Evolutionary conservation across 2,888 invertebrate species (phyloP).

Genomic region (Gortyna flavago): DNA sequence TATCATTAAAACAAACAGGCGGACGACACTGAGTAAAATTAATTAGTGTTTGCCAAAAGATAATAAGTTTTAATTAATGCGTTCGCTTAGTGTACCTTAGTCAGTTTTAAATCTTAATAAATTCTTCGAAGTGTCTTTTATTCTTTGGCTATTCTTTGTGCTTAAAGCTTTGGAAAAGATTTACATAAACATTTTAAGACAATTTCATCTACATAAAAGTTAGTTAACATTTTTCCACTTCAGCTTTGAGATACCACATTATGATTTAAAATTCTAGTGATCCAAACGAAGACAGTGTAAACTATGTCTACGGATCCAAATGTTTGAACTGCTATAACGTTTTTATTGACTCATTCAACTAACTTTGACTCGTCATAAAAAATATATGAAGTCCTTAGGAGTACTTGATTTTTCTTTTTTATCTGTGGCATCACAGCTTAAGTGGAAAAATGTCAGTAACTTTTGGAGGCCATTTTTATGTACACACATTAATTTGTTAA

Average conservation of each 20-base stretch:
- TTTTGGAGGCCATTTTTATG: too few species aligned
- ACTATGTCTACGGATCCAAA: too few species aligned
- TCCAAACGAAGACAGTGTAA: too few species aligned
- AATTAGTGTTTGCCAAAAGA: slow-evolving; percentile 71
- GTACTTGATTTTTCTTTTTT: not conserved
- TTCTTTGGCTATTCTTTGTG: slow-evolving; percentile 5
- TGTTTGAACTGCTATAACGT: not conserved
- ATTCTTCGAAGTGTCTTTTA: slow-evolving; percentile 24
- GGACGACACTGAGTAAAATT: slow-evolving; percentile 73
- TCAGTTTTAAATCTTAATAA: slow-evolving; percentile 54
- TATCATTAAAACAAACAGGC: slow-evolving; percentile 75
- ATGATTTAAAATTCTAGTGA: not conserved
- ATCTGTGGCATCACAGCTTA: too few species aligned
- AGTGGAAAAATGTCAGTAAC: too few species aligned
- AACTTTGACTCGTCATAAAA: too few species aligned
- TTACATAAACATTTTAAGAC: not conserved
- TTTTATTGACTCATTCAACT: too few species aligned
- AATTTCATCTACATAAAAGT: not conserved
- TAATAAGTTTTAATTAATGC: slow-evolving; percentile 66
- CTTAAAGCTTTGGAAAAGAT: not conserved
- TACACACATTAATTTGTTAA: not conserved
- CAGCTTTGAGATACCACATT: not conserved
- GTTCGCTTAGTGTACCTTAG: slow-evolving; percentile 44
- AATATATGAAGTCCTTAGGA: not conserved
- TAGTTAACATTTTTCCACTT: too few species aligned